Evolutionary conservation across 1,140 invertebrate genomes (phyloP), one percentile per base, ranked within the genome.

Genomic region (Drosophila sp.): DNA sequence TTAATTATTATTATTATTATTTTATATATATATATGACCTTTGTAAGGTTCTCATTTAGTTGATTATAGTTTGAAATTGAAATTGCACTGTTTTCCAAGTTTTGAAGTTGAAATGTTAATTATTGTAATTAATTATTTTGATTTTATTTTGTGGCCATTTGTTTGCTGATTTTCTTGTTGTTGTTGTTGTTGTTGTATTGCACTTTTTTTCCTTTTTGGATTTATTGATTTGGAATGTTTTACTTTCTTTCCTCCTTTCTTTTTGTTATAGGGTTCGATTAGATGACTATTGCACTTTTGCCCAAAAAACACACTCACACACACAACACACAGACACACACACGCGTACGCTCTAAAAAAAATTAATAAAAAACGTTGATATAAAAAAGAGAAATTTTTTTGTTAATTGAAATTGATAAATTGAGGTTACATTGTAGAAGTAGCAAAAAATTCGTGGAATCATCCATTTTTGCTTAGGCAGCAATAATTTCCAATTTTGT

Each of bases 221-320:
- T 38, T 38, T 38, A 17, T 38, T 47, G 47, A 65, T 68, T 56
- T 44, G 60, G 62, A 41, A 55, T 54, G n/a, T 56, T 10, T 33
- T 50, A 27, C 23, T 50, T 50, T 50, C 23, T 50, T 27, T 3
- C 27, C 27, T 50, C 8, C 61, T 64, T 62, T 41, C 56, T 41
- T 66, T 57, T 67, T 54, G 72, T 17, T 57, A 57, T 17, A 60
- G 60, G 58, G 66, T 76, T 76, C 73, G 73, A 60, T 70, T 64
- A 38, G 56, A 54, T 69, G 55, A 57, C 67, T 81, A 81, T 81
- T 81, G 73, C 78, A 81, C 69, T 81, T 63, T 64, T 54, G 78
- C 79, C 79, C 73, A 68, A 68, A 6, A 27, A 23, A 50, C 23
- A 50, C 44, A 27, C 25, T 6, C 4, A 47, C 17, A 47, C 8